These are phyloP conservation scores for Melanotaenia parkinsoni DNA, from an alignment of 2,797 vertebrate species.

Conservation along the genomic window DNA sequence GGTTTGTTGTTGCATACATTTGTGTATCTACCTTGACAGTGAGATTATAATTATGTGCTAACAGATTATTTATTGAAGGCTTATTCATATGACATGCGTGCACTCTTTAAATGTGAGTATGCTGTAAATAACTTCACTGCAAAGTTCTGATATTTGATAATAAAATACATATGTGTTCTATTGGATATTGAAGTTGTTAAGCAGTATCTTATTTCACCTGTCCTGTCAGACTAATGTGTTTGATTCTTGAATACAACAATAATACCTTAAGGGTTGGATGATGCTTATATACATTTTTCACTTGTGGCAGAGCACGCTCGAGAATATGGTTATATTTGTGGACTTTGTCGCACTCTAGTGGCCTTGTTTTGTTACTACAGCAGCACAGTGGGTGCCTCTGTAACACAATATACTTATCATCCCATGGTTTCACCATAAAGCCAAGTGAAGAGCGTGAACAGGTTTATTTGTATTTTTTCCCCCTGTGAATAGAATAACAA, in stretches of 20 bases:
- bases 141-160: conserved; percentile 75
- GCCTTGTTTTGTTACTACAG: background rate
- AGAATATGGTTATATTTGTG: conserved; percentile 16
- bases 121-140: conserved; percentile 67
- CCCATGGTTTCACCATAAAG: background rate
- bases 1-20: conserved; percentile 47
- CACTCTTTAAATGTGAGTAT: conserved; percentile 62
- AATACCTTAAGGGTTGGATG: background rate
- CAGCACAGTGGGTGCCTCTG: background rate
- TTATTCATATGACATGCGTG: conserved; percentile 74
- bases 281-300: background rate
- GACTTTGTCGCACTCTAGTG: conserved; percentile 71
- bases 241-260: background rate
- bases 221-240: background rate
- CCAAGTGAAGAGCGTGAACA: background rate
- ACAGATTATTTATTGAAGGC: conserved; percentile 83
- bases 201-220: too few relatives aligned
- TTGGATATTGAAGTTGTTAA: conserved; percentile 18
- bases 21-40: conserved; percentile 50
- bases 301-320: too few relatives aligned
- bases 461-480: background rate
- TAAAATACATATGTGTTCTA: conserved; percentile 64
- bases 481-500: background rate
- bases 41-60: conserved; percentile 60
- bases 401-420: background rate